Percentiles rank a stretch among this genome's conserved stretches.
phyloP scores from a whole-genome alignment of 2,888 invertebrate genomes.

The Therioaphis trifolii region DNA sequence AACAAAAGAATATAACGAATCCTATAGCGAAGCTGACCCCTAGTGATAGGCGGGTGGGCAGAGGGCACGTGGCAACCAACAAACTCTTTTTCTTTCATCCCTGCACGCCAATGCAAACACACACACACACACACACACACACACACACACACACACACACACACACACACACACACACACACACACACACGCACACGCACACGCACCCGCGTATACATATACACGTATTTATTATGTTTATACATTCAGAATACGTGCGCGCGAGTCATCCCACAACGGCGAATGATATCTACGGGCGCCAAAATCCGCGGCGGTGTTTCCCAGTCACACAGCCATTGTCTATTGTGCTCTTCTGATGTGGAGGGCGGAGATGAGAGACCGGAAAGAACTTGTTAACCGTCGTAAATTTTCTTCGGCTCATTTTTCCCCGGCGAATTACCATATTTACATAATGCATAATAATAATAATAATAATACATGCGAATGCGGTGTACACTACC shows the following conservation, averaged over 20 bases:
- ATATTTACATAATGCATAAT: too few species aligned
- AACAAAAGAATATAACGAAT: slow-evolving; percentile 35
- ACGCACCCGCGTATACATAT: too few species aligned
- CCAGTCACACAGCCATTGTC: background rate
- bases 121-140: background rate
- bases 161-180: too few species aligned
- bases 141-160: background rate
- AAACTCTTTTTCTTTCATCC: slow-evolving; percentile 33
- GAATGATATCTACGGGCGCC: too few species aligned
- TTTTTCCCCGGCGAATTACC: background rate
- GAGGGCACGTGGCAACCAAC: background rate
- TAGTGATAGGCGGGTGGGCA: too few species aligned
- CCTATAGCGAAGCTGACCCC: background rate
- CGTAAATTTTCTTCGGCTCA: background rate
- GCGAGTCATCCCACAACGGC: too few species aligned
- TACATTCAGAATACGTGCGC: too few species aligned
- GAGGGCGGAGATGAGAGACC: background rate
- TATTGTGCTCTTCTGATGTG: background rate
- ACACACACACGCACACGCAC: too few species aligned
- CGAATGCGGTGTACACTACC: too few species aligned
- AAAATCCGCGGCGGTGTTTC: background rate
- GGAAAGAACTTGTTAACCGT: background rate
- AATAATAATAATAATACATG: too few species aligned
- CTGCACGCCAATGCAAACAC: too few species aligned
- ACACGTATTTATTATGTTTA: too few species aligned